Percentiles rank a stretch among this genome's conserved stretches.
These are phyloP conservation scores for Drosophila pruinosa DNA, from an alignment of 1,140 invertebrate species.

Conservation along the genomic window DNA sequence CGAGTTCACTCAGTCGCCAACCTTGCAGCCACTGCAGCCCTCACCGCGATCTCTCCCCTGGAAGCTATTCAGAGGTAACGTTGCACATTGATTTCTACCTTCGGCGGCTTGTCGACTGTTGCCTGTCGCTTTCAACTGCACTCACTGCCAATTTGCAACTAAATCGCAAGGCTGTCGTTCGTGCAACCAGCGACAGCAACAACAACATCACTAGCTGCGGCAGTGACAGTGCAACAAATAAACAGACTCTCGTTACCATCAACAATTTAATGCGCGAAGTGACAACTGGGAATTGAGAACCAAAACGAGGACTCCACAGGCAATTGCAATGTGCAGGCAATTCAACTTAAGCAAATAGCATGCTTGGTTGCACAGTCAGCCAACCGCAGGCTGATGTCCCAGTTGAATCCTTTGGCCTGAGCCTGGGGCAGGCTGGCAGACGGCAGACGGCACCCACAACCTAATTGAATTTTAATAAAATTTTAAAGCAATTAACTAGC, in stretches of 20 bases:
- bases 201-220: slow-evolving; percentile 15
- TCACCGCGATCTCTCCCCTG: not conserved
- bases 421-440: not conserved
- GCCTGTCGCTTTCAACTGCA: slow-evolving; percentile 51
- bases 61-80: not conserved
- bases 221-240: slow-evolving; percentile 45
- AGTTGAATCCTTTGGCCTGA: slow-evolving; percentile 3
- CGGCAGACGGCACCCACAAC: slow-evolving; percentile 37
- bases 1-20: not conserved
- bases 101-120: slow-evolving; percentile 61
- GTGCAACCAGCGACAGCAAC: slow-evolving; percentile 23
- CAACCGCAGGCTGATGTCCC: slow-evolving; percentile 3
- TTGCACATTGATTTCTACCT: slow-evolving; percentile 57
- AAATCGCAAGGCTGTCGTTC: slow-evolving; percentile 67
- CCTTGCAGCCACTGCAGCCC: no score
- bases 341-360: slow-evolving; percentile 47
- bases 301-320: slow-evolving; percentile 4
- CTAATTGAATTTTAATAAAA: slow-evolving; percentile 78
- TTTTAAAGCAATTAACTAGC: slow-evolving; percentile 65
- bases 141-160: slow-evolving; percentile 68
- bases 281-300: slow-evolving; percentile 48
- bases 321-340: slow-evolving; percentile 10
- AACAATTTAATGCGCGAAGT: slow-evolving; percentile 68
- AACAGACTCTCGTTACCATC: slow-evolving; percentile 51
- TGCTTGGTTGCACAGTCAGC: slow-evolving; percentile 34